Base-by-base conservation (phyloP, 1,140 invertebrate genomes). In the Drosophila mojavensis region DNA sequence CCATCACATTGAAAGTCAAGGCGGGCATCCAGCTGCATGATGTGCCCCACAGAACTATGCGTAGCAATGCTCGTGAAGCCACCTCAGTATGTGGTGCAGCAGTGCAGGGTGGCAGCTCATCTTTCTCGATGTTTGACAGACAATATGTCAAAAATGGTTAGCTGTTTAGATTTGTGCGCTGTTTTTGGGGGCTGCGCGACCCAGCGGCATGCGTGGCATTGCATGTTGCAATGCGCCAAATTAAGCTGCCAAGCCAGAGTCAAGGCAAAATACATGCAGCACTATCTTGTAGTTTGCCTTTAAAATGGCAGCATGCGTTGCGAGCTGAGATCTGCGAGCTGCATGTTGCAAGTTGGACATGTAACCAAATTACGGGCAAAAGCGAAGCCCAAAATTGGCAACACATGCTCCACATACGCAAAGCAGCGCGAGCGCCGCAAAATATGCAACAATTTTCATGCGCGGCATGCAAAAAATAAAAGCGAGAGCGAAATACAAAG, bases 391-490 rank as follows among this genome's bases (percentile, higher is more conserved):
- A 5, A 56, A 45, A 65, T 7, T 33, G 68, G 60, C 80, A 79
- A 77, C 80, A 83, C 73, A 79, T 83, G 81, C 74, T 63, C 55
- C 73, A 67, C 81, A 71, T 63, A 26, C 53, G 59, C 43, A 17
- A 55, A 9, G 30, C 54, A 30, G 20, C 30, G 51, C 47, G 36
- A n/a, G 48, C 47, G 59, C 59, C 51, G 20, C 53, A 73, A 79
- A 83, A 83, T 83, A 83, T 83, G 72, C 81, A 84, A 84, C 81
- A 84, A 84, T 84, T 84, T 83, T 64, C 28, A 26, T 56, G 55
- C 60, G 50, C 28, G 36, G 28, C 58, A 53, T 36, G 28, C 58
- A 53, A 24, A 53, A 43, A 17, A 61, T 20, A 53, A 43, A 13
- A 61, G 20, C 15, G 28, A 48, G 11, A 47, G n/a, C 13, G 17